Evolutionary conservation across 2,113 vertebrate genomes (phyloP).

Genomic region (Sapayoa aenigma): DNA sequence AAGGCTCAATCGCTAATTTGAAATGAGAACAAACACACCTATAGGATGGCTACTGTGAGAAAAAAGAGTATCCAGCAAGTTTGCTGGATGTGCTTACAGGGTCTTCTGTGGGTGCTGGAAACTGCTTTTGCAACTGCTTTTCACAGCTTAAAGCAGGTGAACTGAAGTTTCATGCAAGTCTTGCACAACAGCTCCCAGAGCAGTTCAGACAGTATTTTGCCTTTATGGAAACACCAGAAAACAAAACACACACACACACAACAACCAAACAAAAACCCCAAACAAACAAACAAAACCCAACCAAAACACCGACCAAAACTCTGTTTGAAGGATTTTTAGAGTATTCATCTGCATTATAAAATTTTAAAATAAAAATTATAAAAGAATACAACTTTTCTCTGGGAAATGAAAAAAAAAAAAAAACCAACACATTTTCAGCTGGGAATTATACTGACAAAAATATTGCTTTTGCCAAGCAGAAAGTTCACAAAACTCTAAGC

Average conservation of each 20-base stretch:
- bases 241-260: neutral
- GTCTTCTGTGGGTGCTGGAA: neutral
- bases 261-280: neutral
- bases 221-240: neutral
- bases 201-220: neutral
- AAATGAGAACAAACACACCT: slow-evolving; percentile 35
- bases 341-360: neutral
- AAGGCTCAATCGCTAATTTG: slow-evolving; percentile 28
- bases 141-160: neutral
- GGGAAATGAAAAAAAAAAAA: neutral
- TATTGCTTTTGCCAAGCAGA: neutral
- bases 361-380: neutral
- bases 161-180: neutral
- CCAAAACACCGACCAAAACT: neutral
- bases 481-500: neutral
- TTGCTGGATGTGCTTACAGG: neutral
- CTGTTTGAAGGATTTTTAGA: neutral
- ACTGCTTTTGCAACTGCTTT: neutral
- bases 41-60: slow-evolving; percentile 2
- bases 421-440: neutral
- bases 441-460: neutral
- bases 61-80: neutral
- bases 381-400: neutral
- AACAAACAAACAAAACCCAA: neutral
- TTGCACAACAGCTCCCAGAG: neutral